A percentile compares a stretch with the other conserved stretches of the same genome.
Evolutionary conservation across 2,797 vertebrate genomes (phyloP).

Genomic region (Lindbergichthys nudifrons): DNA sequence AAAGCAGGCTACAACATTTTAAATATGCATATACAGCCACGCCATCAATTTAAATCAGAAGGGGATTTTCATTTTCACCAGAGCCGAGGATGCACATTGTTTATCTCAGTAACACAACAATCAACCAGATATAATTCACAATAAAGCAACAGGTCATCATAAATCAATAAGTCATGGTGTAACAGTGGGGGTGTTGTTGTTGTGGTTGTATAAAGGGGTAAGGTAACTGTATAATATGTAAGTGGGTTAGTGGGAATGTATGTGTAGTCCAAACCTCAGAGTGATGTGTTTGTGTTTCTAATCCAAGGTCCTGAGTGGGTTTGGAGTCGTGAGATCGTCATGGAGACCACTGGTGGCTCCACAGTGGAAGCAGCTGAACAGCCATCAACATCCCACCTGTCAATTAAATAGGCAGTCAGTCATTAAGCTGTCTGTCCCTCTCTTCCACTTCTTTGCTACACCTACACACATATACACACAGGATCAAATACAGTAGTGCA

Average conservation of each 20-base stretch:
- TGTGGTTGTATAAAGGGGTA: constrained; percentile 8
- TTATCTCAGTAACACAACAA: constrained; percentile 12
- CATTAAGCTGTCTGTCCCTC: neutral
- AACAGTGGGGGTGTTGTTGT: constrained; percentile 3
- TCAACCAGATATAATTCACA: neutral
- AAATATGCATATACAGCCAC: neutral
- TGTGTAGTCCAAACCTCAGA: constrained; percentile 10
- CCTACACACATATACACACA: neutral
- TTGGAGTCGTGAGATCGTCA: constrained; percentile 34
- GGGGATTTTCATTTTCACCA: neutral
- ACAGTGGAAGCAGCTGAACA: constrained; percentile 2
- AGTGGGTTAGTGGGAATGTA: constrained; percentile 3
- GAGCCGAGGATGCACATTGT: neutral
- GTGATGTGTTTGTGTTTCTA: constrained; percentile 6
- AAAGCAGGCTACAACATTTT: constrained; percentile 14
- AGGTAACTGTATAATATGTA: constrained; percentile 3
- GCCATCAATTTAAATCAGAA: neutral
- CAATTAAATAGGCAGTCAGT: constrained; percentile 1
- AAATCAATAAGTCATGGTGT: neutral
- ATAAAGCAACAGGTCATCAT: constrained; percentile 12
- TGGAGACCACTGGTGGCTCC: neutral
- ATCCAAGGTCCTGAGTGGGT: constrained; percentile 27
- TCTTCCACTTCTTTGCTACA: neutral
- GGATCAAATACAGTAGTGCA: no score
- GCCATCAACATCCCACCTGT: neutral